Percentiles rank a stretch among this genome's conserved stretches.
phyloP scores from a whole-genome alignment of 2,888 invertebrate genomes.

The Epistrophe eligans region DNA sequence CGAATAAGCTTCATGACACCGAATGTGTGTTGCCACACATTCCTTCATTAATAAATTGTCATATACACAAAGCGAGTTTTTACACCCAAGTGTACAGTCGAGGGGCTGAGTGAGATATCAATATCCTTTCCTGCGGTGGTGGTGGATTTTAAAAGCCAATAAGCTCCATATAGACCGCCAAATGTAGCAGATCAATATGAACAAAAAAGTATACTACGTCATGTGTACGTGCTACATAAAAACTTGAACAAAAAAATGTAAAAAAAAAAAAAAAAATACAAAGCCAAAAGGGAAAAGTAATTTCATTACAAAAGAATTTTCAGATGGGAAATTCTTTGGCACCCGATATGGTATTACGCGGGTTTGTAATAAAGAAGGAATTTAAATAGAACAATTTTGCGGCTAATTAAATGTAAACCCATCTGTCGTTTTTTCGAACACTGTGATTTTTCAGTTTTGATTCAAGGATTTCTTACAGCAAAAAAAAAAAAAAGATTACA shows the following conservation, averaged over 20 bases:
- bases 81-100: background rate
- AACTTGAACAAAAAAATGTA: conserved; percentile 5
- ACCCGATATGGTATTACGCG: background rate
- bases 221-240: conserved; percentile 3
- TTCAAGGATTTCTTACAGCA: conserved; percentile 2
- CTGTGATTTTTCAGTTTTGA: conserved; percentile 27
- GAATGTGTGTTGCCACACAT: conserved; percentile 27
- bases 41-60: conserved; percentile 38
- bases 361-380: conserved; percentile 8
- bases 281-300: conserved; percentile 28
- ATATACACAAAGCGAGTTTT: conserved; percentile 10
- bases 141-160: conserved; percentile 18
- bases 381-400: conserved; percentile 26
- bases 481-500: background rate
- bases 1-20: conserved; percentile 30
- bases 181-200: conserved; percentile 29
- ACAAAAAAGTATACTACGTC: background rate
- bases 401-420: conserved; percentile 34
- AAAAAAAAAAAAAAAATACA: background rate
- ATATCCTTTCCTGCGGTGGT: conserved; percentile 15
- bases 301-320: conserved; percentile 37
- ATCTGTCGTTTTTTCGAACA: conserved; percentile 30
- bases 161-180: background rate
- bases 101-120: conserved; percentile 2
- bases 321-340: conserved; percentile 18